Conservation (phyloP, 2,797 vertebrate species). For the Semotilus atromaculatus region DNA sequence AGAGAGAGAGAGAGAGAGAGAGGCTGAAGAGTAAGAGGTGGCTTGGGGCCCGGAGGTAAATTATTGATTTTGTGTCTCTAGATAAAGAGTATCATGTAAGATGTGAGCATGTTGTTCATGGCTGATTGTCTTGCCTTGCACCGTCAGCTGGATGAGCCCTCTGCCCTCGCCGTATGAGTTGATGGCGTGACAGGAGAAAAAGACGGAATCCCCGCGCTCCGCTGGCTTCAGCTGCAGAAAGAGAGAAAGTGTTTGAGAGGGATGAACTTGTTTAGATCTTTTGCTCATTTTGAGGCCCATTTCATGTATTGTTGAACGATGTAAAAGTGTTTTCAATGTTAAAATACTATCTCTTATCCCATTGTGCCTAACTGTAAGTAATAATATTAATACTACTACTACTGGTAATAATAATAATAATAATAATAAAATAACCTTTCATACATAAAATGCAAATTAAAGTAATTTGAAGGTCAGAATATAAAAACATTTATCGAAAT, state of each 20-base stretch:
- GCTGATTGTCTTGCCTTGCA: slow-evolving; percentile 85
- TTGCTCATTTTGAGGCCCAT: background rate
- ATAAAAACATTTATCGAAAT: background rate
- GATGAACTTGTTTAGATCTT: background rate
- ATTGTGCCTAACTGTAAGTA: background rate
- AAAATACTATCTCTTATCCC: background rate
- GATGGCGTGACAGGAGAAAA: slow-evolving; percentile 98
- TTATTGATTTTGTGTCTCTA: slow-evolving; percentile 60
- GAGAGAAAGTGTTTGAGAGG: slow-evolving; percentile 52
- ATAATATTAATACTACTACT: background rate
- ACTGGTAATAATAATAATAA: accelerated
- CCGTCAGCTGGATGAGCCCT: slow-evolving; percentile 96
- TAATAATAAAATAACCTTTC: background rate
- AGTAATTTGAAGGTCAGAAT: background rate
- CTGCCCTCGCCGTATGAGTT: slow-evolving; percentile 97
- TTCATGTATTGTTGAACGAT: background rate
- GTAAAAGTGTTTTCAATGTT: background rate
- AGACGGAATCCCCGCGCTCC: slow-evolving; percentile 95
- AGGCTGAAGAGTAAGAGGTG: background rate
- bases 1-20: slow-evolving; percentile 1
- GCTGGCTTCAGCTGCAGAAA: slow-evolving; percentile 89
- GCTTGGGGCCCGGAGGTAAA: slow-evolving; percentile 25
- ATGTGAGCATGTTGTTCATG: slow-evolving; percentile 43
- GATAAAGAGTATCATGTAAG: slow-evolving; percentile 54
- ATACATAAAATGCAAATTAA: background rate